Evolutionary conservation across 2,888 invertebrate species (phyloP).

Genomic region (Helleia helle): DNA sequence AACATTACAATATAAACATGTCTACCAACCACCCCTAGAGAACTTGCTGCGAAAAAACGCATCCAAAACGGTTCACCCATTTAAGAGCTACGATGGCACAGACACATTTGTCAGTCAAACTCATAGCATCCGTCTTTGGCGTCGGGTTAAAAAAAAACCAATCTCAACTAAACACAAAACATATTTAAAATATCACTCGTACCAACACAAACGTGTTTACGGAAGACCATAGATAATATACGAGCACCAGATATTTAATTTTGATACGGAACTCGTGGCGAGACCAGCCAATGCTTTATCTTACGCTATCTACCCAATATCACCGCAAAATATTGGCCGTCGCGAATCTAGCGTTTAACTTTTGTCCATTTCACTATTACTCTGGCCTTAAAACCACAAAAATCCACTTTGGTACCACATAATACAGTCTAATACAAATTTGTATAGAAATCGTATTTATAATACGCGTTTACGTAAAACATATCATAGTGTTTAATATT

Average conservation of each 20-base stretch:
- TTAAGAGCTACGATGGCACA: too few species aligned
- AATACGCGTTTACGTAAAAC: constrained; percentile 28
- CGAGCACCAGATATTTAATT: constrained; percentile 59
- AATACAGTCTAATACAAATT: constrained; percentile 25
- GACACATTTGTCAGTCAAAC: too few species aligned
- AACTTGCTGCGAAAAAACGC: too few species aligned
- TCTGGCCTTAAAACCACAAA: constrained; percentile 11
- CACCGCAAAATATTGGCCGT: constrained; percentile 65
- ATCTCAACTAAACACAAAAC: not conserved
- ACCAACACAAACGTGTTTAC: constrained; percentile 17
- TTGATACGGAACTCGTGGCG: constrained; percentile 64
- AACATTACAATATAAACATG: too few species aligned
- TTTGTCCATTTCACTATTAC: constrained; percentile 32
- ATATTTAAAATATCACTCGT: constrained; percentile 11
- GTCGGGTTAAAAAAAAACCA: too few species aligned
- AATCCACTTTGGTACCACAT: constrained; percentile 17
- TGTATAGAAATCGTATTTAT: constrained; percentile 18
- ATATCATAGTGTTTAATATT: constrained; percentile 26
- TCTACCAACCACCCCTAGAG: too few species aligned
- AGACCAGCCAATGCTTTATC: constrained; percentile 60
- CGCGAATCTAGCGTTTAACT: constrained; percentile 55
- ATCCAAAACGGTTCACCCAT: too few species aligned
- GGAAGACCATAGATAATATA: constrained; percentile 21
- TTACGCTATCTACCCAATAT: constrained; percentile 56
- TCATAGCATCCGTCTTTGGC: too few species aligned